Conservation (phyloP, 1,140 invertebrate species). For the Lepidurus apus region DNA sequence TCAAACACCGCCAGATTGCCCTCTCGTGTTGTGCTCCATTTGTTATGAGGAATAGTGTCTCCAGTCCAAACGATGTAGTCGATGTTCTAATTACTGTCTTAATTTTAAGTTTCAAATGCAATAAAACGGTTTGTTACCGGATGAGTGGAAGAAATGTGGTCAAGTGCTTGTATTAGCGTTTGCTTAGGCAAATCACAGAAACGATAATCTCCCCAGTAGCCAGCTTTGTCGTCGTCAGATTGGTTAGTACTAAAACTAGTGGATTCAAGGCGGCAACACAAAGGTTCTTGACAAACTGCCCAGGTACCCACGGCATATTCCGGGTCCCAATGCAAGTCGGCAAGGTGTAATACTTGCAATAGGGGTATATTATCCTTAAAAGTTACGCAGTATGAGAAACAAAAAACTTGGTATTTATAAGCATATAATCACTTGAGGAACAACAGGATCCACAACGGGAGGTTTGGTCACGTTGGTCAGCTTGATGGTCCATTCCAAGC, state of each 20-base stretch:
- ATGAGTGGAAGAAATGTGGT: conserved; percentile 46
- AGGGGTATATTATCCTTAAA: conserved; percentile 23
- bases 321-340: conserved; percentile 75
- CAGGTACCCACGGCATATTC: conserved; percentile 60
- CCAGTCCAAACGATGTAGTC: conserved; percentile 78
- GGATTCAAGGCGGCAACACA: conserved; percentile 66
- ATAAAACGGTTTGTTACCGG: conserved; percentile 44
- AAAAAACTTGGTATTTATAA: no score
- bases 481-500: conserved; percentile 52
- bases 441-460: not conserved
- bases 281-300: conserved; percentile 63
- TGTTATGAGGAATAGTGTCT: conserved; percentile 72
- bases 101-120: no score
- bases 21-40: conserved; percentile 68
- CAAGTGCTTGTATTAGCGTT: conserved; percentile 54
- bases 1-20: conserved; percentile 58
- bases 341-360: conserved; percentile 63
- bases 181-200: conserved; percentile 65
- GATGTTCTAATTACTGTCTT: conserved; percentile 48
- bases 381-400: no score
- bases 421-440: conserved; percentile 20
- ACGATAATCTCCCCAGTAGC: conserved; percentile 71
- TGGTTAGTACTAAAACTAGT: conserved; percentile 39
- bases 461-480: conserved; percentile 26
- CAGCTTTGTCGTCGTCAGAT: conserved; percentile 51